phyloP scores from a whole-genome alignment of 2,888 invertebrate species.

The Lydus trimaculatus region DNA sequence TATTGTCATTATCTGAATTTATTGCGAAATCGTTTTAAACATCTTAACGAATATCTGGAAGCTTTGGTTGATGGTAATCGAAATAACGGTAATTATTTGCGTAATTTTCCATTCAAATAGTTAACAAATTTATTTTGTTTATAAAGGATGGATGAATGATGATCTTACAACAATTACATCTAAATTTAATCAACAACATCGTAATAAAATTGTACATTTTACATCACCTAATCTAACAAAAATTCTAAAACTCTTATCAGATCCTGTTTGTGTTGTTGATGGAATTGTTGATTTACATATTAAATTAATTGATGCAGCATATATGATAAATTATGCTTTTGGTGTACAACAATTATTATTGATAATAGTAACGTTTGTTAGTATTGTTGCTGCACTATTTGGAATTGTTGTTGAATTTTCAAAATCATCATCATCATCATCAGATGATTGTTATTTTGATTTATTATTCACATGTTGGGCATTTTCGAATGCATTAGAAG shows the following conservation, averaged over 20 bases:
- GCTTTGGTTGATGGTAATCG: slow-evolving; percentile 35
- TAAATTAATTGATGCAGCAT: slow-evolving; percentile 46
- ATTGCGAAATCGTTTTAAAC: slow-evolving; percentile 37
- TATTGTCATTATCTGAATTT: slow-evolving; percentile 43
- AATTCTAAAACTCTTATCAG: slow-evolving; percentile 32
- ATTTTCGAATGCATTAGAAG: slow-evolving; percentile 45
- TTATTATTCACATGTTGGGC: slow-evolving; percentile 47
- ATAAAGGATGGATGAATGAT: slow-evolving; percentile 23
- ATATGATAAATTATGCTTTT: slow-evolving; percentile 47
- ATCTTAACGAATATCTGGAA: slow-evolving; percentile 44
- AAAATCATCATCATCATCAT: slow-evolving; percentile 19
- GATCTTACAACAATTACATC: slow-evolving; percentile 5
- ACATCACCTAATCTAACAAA: slow-evolving; percentile 20
- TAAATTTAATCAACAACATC: slow-evolving; percentile 9
- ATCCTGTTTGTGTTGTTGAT: slow-evolving; percentile 44
- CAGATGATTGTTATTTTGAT: slow-evolving; percentile 34
- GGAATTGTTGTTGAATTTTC: slow-evolving; percentile 44
- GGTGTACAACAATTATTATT: slow-evolving; percentile 47
- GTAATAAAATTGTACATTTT: slow-evolving; percentile 9
- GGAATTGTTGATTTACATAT: slow-evolving; percentile 47
- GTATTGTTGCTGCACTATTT: slow-evolving; percentile 47
- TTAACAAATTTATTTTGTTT: slow-evolving; percentile 10
- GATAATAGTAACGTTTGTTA: slow-evolving; percentile 47
- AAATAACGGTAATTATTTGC: slow-evolving; percentile 25
- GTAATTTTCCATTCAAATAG: neutral